Conservation (phyloP, 2,888 invertebrate genomes). For the Sarcophaga caerulescens region DNA sequence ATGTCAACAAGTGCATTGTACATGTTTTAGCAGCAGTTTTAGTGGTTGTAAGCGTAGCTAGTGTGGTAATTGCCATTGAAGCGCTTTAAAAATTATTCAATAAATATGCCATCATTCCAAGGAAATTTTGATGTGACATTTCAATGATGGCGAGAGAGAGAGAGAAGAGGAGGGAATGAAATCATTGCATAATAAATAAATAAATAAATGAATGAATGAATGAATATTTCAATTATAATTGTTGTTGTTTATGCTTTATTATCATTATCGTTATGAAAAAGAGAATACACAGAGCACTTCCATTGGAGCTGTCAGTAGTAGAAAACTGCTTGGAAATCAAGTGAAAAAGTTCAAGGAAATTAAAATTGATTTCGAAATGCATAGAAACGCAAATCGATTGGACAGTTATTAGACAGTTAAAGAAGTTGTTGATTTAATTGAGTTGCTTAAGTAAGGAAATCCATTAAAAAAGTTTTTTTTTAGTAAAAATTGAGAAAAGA, state of each 20-base stretch:
- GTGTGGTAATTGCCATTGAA: background rate
- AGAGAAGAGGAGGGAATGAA: background rate
- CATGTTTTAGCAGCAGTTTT: background rate
- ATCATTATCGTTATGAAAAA: background rate
- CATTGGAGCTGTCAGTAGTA: no score
- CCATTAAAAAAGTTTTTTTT: no score
- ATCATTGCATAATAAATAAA: background rate
- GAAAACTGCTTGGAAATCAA: background rate
- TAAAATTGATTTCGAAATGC: conserved; percentile 1
- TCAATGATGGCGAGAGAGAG: background rate
- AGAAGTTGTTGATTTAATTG: no score
- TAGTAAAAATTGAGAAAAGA: no score
- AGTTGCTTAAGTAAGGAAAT: no score
- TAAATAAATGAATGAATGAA: no score
- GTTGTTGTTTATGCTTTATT: background rate
- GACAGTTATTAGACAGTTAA: no score
- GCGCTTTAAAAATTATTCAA: background rate
- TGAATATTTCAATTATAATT: no score
- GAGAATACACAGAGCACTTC: no score
- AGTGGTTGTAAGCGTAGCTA: background rate
- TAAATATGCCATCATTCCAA: background rate
- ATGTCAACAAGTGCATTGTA: background rate
- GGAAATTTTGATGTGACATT: conserved; percentile 26
- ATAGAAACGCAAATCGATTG: no score
- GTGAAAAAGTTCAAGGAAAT: conserved; percentile 18